Percentiles rank a stretch among this genome's conserved stretches.
Conservation (phyloP, 2,797 vertebrate genomes). For the Lagorchestes hirsutus region DNA sequence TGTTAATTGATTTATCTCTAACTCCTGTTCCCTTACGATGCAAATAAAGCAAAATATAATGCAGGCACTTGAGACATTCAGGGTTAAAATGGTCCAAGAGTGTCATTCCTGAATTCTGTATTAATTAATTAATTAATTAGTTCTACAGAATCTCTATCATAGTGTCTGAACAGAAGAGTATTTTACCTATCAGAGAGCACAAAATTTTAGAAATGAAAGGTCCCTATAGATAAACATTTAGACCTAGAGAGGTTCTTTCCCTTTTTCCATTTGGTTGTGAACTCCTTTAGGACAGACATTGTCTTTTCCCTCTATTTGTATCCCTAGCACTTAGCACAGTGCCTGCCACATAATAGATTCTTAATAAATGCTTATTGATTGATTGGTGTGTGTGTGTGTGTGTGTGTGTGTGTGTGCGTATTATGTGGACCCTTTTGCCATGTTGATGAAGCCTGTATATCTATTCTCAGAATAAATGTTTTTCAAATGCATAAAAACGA, state of each 20-base stretch:
- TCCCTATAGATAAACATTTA: background rate
- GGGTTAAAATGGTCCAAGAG: background rate
- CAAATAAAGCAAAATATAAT: background rate
- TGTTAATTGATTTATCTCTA: background rate
- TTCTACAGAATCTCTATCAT: background rate
- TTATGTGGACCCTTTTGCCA: background rate
- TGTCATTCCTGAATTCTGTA: background rate
- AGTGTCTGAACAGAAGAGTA: background rate
- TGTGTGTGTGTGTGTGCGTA: too few species aligned
- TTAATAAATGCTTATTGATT: background rate
- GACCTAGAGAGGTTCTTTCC: background rate
- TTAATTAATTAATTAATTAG: background rate
- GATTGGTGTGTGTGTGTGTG: background rate
- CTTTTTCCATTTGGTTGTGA: background rate
- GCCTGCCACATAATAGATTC: background rate
- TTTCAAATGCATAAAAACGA: background rate
- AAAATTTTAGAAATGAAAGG: background rate
- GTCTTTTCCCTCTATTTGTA: background rate
- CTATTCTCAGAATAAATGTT: background rate
- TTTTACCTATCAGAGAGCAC: background rate
- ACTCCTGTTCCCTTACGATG: background rate
- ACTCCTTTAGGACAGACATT: background rate
- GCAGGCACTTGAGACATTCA: background rate
- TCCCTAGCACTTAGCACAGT: background rate
- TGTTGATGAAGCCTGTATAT: background rate